These are phyloP conservation scores for Craterocephalus amniculus DNA, from an alignment of 2,797 vertebrate genomes.

Conservation along the genomic window DNA sequence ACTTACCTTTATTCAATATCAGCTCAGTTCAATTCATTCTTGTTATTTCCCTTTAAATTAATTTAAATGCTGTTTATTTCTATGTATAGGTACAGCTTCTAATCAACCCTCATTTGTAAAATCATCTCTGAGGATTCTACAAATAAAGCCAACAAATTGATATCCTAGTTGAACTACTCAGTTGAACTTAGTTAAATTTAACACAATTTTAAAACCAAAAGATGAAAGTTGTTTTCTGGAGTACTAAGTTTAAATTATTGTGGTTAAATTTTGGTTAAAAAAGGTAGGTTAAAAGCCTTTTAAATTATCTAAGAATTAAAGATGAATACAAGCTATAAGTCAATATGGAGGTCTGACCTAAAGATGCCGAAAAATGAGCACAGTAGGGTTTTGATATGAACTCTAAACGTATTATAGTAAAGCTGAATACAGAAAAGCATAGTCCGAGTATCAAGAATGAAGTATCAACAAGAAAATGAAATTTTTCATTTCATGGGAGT, in stretches of 20 bases:
- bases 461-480: constrained; percentile 5
- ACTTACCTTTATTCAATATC: neutral
- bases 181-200: neutral
- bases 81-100: neutral
- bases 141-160: neutral
- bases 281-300: no score
- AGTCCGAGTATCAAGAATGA: constrained; percentile 4
- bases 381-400: constrained; percentile 1
- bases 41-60: neutral
- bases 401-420: neutral
- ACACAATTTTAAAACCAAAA: no score
- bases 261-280: no score
- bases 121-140: neutral
- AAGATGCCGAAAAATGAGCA: neutral
- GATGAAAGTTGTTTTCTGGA: no score
- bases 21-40: neutral
- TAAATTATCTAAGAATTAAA: no score
- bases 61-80: neutral
- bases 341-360: neutral
- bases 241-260: no score
- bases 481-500: constrained; percentile 60
- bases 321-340: neutral
- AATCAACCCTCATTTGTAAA: neutral
- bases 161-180: neutral
- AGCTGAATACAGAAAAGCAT: constrained; percentile 7